Conservation (phyloP, 2,797 vertebrate species). For the Poecilia gillii region DNA sequence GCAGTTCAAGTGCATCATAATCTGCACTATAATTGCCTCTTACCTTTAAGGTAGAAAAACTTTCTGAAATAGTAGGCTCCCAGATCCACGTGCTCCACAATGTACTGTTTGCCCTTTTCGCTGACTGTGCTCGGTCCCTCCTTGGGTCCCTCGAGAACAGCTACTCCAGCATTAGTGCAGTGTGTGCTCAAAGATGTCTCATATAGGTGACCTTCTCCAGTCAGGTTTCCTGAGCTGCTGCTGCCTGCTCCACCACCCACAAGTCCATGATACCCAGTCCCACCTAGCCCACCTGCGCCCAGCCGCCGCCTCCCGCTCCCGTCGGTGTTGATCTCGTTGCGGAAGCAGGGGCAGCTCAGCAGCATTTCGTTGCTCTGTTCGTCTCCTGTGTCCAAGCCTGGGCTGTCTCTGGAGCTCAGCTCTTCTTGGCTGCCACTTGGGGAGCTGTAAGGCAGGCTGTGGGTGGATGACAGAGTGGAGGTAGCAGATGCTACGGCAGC, state of each 20-base stretch:
- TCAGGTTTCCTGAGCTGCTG: constrained; percentile 82
- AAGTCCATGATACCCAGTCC: constrained; percentile 50
- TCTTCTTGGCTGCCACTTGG: constrained; percentile 96
- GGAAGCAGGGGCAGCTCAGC: constrained; percentile 94
- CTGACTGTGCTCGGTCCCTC: constrained; percentile 87
- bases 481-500: constrained; percentile 92
- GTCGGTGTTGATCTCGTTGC: constrained; percentile 94
- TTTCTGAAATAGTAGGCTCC: constrained; percentile 96
- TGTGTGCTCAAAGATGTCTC: constrained; percentile 90
- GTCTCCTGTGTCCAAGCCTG: constrained; percentile 86
- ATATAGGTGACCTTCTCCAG: constrained; percentile 86
- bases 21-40: constrained; percentile 43
- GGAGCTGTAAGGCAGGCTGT: constrained; percentile 88
- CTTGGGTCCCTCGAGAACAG: constrained; percentile 93
- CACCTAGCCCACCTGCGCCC: constrained; percentile 75
- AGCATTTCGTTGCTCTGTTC: constrained; percentile 95
- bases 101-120: constrained; percentile 93
- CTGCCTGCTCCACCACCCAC: constrained; percentile 63
- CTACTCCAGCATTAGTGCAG: constrained; percentile 93
- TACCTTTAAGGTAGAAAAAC: constrained; percentile 95
- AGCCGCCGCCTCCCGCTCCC: constrained; percentile 84
- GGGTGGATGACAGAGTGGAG: constrained; percentile 91
- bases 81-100: constrained; percentile 94
- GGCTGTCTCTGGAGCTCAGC: constrained; percentile 90
- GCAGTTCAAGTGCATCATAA: not conserved